Evolutionary conservation across 2,888 invertebrate species (phyloP), one percentile per base, ranked within the genome.

Genomic region (Melangyna quadrimaculata): DNA sequence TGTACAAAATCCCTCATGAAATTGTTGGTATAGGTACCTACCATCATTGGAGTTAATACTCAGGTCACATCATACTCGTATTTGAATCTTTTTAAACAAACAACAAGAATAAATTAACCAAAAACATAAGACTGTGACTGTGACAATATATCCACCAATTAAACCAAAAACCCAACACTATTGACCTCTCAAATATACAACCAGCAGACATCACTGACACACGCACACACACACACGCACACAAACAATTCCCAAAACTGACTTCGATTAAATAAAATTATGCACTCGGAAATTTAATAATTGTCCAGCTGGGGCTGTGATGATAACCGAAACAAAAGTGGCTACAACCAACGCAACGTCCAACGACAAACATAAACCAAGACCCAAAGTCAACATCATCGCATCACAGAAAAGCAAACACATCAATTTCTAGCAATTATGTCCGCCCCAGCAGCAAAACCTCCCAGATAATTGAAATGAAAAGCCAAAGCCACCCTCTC

Each of bases 201-300:
- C n/a, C n/a, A n/a, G n/a, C n/a, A n/a, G n/a, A n/a, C n/a, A n/a
- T n/a, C n/a, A n/a, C n/a, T n/a, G n/a, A n/a, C n/a, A n/a, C n/a
- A n/a, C n/a, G n/a, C 35, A 40, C 6, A 24, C 9, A 17, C 29
- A 37, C n/a, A 17, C 0, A 2, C 14, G 4, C 4, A 14, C 14
- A 14, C 9, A 9, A 67, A 45, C 43, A 63, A 57, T 57, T 71
- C 59, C 65, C 59, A 80, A 7, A 77, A 77, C 69, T 67, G 77
- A 86, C 77, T 86, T 80, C 75, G 80, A 80, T 86, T 86, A 72
- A 80, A 80, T 35, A 77, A 80, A 84, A 75, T 80, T 80, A 86
- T 86, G 84, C 75, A 86, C 61, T 86, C 75, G 77, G 77, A 80
- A 80, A 80, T 77, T 86, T 80, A 80, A 84, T 86, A 86, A 86